Evolutionary conservation across 2,797 vertebrate genomes (phyloP).

Genomic region (Otus scops): DNA sequence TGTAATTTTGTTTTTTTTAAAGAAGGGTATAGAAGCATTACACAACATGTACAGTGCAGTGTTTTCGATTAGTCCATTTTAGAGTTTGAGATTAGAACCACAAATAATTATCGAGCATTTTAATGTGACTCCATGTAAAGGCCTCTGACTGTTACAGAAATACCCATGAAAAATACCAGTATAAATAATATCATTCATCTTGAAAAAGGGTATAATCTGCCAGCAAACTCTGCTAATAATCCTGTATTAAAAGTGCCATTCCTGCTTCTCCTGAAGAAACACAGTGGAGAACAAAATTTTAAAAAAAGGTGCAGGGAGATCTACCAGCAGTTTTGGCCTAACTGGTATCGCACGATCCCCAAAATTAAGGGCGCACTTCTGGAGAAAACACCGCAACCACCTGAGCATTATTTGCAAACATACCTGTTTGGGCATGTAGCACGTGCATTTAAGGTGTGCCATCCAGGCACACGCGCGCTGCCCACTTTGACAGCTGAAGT

Average conservation of each 20-base stretch:
- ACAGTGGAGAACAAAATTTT: not conserved
- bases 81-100: not conserved
- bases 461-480: rapidly evolving
- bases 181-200: not conserved
- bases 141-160: not conserved
- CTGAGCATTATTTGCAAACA: rapidly evolving
- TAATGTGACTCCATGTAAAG: not conserved
- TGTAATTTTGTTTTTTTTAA: not conserved
- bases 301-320: not conserved
- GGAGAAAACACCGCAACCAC: not conserved
- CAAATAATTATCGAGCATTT: not conserved
- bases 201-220: not conserved
- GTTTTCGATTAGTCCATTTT: not conserved
- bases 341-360: rapidly evolving
- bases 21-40: not conserved
- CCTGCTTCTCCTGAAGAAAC: not conserved
- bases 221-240: not conserved
- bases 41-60: not conserved
- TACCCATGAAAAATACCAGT: not conserved
- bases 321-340: not conserved
- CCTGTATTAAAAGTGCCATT: not conserved
- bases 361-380: not conserved
- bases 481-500: rapidly evolving
- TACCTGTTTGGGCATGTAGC: rapidly evolving
- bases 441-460: rapidly evolving